phyloP scores from a whole-genome alignment of 2,888 invertebrate species.

The Trachelus tabidus region DNA sequence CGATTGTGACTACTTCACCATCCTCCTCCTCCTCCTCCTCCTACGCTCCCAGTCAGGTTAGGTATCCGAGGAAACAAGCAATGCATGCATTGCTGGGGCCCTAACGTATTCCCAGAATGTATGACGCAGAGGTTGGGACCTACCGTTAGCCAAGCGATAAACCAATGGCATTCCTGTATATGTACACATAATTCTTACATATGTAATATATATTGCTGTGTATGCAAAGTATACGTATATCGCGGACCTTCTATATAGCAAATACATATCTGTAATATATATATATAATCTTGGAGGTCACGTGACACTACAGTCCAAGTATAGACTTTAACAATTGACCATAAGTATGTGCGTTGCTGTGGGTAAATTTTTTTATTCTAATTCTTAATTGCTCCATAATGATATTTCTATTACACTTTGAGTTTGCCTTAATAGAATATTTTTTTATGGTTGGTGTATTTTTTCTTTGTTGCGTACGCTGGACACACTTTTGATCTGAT shows the following conservation, averaged over 20 bases:
- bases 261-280: too few relatives aligned
- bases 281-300: not conserved
- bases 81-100: not conserved
- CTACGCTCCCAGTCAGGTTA: not conserved
- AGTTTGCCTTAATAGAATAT: not conserved
- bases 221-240: too few relatives aligned
- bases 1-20: not conserved
- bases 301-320: not conserved
- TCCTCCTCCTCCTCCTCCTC: not conserved
- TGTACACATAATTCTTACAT: not conserved
- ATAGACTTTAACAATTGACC: not conserved
- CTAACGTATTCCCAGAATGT: conserved; percentile 39
- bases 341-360: not conserved
- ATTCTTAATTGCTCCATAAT: not conserved
- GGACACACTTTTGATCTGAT: not conserved
- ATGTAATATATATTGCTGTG: not conserved
- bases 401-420: not conserved
- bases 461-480: not conserved
- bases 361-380: not conserved
- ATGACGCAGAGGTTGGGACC: conserved; percentile 50
- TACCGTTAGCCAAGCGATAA: conserved; percentile 53
- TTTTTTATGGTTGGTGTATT: not conserved
- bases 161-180: conserved; percentile 25
- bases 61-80: not conserved
- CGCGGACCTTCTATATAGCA: too few relatives aligned